Evolutionary conservation across 2,113 vertebrate species (phyloP), one percentile per base, ranked within the genome.

Genomic region (Callionymus lyra): DNA sequence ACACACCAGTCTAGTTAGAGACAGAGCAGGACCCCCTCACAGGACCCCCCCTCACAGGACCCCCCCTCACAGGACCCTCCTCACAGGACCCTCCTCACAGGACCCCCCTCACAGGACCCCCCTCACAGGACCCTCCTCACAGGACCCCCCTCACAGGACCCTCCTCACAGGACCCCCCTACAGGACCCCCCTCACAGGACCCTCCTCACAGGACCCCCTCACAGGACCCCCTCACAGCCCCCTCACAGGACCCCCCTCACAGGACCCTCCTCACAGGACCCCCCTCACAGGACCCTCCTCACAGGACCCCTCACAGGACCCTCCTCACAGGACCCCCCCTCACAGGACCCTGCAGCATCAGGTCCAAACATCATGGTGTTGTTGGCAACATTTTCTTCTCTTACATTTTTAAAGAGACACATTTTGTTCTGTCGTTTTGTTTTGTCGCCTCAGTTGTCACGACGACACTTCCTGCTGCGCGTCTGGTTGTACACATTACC

Each of bases 1-100:
- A 91, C 92, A 92, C 87, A 89, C 88, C 88, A 90, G 90, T 93
- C 90, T 90, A 88, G 91, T 94, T 91, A 88, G 89, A 83, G 83
- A 76, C 70, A 76, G 63, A 51, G 60, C 31, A 83, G 82, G 71
- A 76, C 89, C 82, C 85, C 87, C 80, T 80, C 87, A 84, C 85
- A 27, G 18, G 18, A 27, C 34, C 19, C 41, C 27, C 11, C 38
- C 21, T 27, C 8, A 27, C 21, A 8, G 21, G 21, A 50, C 53
- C 50, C 45, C 69, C 52, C 63, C 47, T 47, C 46, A 49, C 50
- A 65, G 43, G 50, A 31, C 52, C 42, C 70, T 73, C 58, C 75
- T 77, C 72, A 70, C 51, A 42, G 70, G 59, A 56, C 58, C 70
- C 64, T 62, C 72, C 59, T n/a, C n/a, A n/a, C n/a, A n/a, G n/a